Conservation (phyloP, 92 coral and sea anemone species). For the Heliopora coerulea region DNA sequence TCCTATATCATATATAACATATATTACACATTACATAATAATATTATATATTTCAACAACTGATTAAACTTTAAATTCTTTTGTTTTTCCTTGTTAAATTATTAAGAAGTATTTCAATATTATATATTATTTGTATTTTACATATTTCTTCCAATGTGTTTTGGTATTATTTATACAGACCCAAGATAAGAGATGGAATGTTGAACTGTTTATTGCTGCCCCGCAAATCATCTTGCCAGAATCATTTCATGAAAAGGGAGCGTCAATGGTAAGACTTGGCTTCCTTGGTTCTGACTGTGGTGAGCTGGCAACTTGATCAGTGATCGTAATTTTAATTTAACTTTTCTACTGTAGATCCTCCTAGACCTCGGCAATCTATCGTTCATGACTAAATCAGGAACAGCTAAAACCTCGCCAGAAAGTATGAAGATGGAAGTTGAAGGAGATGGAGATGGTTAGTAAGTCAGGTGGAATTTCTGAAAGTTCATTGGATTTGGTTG, state of each 20-base stretch:
- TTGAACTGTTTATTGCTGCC: conserved; percentile 87
- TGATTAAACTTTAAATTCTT: no score
- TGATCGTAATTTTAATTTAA: no score
- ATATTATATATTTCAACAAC: no score
- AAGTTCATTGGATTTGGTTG: background rate
- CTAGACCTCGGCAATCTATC: conserved; percentile 59
- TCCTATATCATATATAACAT: no score
- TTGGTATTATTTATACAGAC: conserved; percentile 53
- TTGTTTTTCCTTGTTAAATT: no score
- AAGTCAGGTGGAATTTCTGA: background rate
- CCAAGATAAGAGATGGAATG: conserved; percentile 88
- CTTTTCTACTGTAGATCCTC: conserved; percentile 29
- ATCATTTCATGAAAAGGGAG: conserved; percentile 81
- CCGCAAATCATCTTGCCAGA: conserved; percentile 94
- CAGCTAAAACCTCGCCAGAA: conserved; percentile 31
- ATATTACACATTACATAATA: no score
- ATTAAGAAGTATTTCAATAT: no score
- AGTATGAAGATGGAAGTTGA: conserved; percentile 29
- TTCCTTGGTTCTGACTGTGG: no score
- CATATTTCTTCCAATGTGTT: no score
- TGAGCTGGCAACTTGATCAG: no score
- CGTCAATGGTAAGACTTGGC: conserved; percentile 73
- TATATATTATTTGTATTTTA: no score
- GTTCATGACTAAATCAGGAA: conserved; percentile 61
- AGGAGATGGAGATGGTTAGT: conserved; percentile 40